Conservation (phyloP, 2,797 vertebrate species). For the Pseudochaenichthys georgianus region DNA sequence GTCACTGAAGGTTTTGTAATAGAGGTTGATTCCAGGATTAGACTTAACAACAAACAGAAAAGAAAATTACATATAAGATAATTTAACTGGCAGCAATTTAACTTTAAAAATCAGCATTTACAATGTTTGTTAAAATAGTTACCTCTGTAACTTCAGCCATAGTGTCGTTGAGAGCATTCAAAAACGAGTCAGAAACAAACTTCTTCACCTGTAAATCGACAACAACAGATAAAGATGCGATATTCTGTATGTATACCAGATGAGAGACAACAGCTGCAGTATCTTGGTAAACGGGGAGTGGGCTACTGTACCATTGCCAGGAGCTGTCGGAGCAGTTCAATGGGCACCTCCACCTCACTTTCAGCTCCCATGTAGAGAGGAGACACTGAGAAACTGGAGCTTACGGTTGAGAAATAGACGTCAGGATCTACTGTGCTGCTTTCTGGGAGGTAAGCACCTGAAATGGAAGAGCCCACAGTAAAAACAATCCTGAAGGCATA, state of each 20-base stretch:
- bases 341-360: slow-evolving; percentile 89
- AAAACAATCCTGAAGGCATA: not conserved
- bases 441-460: slow-evolving; percentile 91
- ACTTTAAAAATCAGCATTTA: not conserved
- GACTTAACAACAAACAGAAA: slow-evolving; percentile 76
- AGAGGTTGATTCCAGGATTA: slow-evolving; percentile 85
- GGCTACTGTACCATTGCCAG: slow-evolving; percentile 87
- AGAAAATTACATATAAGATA: slow-evolving; percentile 37
- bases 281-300: not conserved
- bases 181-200: slow-evolving; percentile 90
- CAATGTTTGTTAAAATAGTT: slow-evolving; percentile 6
- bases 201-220: slow-evolving; percentile 87
- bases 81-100: not conserved
- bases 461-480: not conserved
- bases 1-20: slow-evolving; percentile 94
- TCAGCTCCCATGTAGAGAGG: slow-evolving; percentile 90
- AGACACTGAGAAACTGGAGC: slow-evolving; percentile 96
- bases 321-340: slow-evolving; percentile 90
- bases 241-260: not conserved
- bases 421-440: slow-evolving; percentile 90
- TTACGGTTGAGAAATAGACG: slow-evolving; percentile 94
- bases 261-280: not conserved
- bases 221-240: not conserved
- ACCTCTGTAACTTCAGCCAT: slow-evolving; percentile 89
- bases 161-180: slow-evolving; percentile 89